Evolutionary conservation across 2,888 invertebrate genomes (phyloP).

Genomic region (Folsomia candida): DNA sequence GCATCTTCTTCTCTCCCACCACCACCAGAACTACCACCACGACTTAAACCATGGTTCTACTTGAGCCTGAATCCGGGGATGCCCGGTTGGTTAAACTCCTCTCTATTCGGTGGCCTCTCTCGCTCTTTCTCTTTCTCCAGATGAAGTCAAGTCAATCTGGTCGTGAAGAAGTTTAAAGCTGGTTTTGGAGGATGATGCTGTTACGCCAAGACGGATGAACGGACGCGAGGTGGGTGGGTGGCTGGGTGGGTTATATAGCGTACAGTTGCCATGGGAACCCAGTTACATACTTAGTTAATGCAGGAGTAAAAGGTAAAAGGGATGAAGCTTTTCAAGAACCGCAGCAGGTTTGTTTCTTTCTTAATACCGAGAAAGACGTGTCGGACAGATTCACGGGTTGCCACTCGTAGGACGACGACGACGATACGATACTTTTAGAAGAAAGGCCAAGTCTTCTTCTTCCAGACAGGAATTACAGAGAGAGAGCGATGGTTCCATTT

Average conservation of each 20-base stretch:
- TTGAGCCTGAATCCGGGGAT: background rate
- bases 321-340: conserved; percentile 27
- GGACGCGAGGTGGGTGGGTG: conserved; percentile 17
- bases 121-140: background rate
- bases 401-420: background rate
- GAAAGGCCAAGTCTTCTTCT: background rate
- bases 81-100: background rate
- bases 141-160: background rate
- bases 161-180: background rate
- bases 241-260: conserved; percentile 18
- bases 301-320: background rate
- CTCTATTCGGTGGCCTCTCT: background rate
- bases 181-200: conserved; percentile 11
- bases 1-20: background rate
- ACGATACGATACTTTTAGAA: background rate
- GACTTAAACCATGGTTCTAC: background rate
- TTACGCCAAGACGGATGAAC: background rate
- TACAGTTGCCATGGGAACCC: conserved; percentile 25
- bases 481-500: conserved; percentile 49
- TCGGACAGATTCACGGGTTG: background rate
- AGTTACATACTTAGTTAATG: background rate
- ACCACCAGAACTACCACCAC: conserved; percentile 11
- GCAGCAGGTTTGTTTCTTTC: conserved; percentile 33
- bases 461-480: background rate
- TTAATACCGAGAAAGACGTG: conserved; percentile 6